Conservation (phyloP, 2,113 vertebrate genomes). For the Hepsetus odoe region DNA sequence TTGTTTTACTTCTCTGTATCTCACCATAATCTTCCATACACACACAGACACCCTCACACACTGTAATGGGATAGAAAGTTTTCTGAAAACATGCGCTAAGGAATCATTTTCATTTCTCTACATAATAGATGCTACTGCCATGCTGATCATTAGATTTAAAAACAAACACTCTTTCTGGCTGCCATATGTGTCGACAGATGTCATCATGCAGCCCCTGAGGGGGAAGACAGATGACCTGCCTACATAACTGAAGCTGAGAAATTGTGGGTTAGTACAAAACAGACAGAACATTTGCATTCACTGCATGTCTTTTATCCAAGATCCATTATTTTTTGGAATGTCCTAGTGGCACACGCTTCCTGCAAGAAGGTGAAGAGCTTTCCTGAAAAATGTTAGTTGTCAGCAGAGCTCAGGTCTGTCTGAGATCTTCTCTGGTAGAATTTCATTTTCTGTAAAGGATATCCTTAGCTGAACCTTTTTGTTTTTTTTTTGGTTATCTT, state of each 20-base stretch:
- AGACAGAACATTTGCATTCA: constrained; percentile 65
- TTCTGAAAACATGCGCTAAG: constrained; percentile 36
- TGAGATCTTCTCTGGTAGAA: neutral
- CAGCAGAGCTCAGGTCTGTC: neutral
- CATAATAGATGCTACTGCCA: constrained; percentile 62
- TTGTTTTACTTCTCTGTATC: constrained; percentile 19
- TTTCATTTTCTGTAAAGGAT: neutral
- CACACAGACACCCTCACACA: neutral
- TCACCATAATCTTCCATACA: neutral
- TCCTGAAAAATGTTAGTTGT: constrained; percentile 4
- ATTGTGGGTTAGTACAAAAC: constrained; percentile 59
- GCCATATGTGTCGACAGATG: constrained; percentile 77
- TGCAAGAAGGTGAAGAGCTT: constrained; percentile 48
- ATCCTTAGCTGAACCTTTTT: neutral
- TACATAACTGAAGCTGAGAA: constrained; percentile 71
- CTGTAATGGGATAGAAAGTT: constrained; percentile 34
- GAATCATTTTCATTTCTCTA: constrained; percentile 60
- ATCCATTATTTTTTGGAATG: constrained; percentile 57
- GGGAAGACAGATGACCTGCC: constrained; percentile 77
- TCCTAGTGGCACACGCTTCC: constrained; percentile 44
- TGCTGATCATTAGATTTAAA: constrained; percentile 71
- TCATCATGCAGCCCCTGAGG: constrained; percentile 67
- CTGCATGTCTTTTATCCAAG: constrained; percentile 55
- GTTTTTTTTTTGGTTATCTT: neutral
- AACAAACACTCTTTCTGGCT: constrained; percentile 62